Evolutionary conservation across 2,797 vertebrate species (phyloP).

Genomic region (Remorina albescens): DNA sequence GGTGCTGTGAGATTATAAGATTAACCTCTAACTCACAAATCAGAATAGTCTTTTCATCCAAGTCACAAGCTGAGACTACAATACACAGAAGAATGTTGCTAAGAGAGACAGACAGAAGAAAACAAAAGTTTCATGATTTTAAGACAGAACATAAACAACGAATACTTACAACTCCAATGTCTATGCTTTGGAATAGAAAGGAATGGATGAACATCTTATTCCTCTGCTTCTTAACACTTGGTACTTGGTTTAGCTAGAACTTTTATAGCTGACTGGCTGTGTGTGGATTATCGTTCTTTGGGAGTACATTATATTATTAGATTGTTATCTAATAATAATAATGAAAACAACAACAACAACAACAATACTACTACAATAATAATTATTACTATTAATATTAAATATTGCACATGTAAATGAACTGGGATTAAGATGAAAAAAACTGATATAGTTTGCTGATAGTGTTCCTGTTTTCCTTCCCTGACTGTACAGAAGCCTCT

Average conservation of each 20-base stretch:
- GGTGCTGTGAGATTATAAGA: constrained; percentile 52
- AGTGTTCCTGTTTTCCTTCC: no score
- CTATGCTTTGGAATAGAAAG: background rate
- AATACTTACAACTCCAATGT: background rate
- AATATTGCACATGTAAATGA: no score
- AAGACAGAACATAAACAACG: background rate
- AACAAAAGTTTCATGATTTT: constrained; percentile 11
- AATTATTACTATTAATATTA: no score
- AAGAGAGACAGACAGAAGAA: background rate
- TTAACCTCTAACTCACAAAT: constrained; percentile 42
- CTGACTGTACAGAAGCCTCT: no score
- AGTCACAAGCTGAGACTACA: constrained; percentile 52
- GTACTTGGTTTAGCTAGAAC: background rate
- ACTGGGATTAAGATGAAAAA: no score
- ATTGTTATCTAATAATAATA: no score
- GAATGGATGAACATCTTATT: background rate
- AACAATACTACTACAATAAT: no score
- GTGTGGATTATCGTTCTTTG: constrained; percentile 16
- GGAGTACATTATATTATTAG: no score
- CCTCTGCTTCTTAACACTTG: background rate
- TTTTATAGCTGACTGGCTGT: constrained; percentile 13
- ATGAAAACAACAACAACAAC: no score
- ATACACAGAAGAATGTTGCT: constrained; percentile 38
- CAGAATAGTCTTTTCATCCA: constrained; percentile 39
- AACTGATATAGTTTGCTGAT: no score